Evolutionary conservation across 2,797 vertebrate genomes (phyloP), one percentile per base, ranked within the genome.

Genomic region (Philypnodon macrostomus): DNA sequence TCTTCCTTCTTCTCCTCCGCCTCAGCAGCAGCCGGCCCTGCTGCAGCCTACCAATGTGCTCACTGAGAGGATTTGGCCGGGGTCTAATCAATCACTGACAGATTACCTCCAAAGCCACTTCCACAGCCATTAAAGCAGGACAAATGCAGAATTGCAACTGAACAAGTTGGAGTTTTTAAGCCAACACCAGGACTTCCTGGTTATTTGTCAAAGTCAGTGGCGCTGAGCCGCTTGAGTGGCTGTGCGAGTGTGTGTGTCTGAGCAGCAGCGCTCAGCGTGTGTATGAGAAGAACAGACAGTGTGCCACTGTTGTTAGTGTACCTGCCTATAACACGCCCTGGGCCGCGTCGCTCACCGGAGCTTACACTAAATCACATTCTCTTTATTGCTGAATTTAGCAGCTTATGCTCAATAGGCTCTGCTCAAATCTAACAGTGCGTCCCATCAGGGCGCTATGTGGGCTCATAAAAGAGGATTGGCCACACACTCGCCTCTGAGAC

Each of bases 181-280:
- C 93, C 95, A 95, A 93, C 93, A 93, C 89, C 92, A 89, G 89
- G 91, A 96, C 95, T 95, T 96, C 94, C 94, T 92, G 92, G 93
- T 94, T 96, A 96, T 96, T 96, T 96, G 95, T 96, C 94, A 96
- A 96, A 95, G 94, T 97, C 94, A 95, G 90, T 86, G 91, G 89
- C 84, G 88, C 92, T 92, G 93, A 94, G 93, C 91, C 89, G 92
- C 93, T 92, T 91, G 93, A 93, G 91, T 93, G 90, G 86, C 89
- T 89, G 89, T 79, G 81, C 79, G 44, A 54, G 76, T 33, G 71
- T 67, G 74, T 58, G 62, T 42, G 67, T 69, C 64, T 83, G 89
- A 90, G 90, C 85, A 45, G 56, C 44, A 49, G 27, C 41, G 61
- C 16, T 14, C 38, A 19, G 58, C 44, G 89, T 92, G 89, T 89